Conservation (phyloP, 2,888 invertebrate genomes). For the Protophormia terraenovae region DNA sequence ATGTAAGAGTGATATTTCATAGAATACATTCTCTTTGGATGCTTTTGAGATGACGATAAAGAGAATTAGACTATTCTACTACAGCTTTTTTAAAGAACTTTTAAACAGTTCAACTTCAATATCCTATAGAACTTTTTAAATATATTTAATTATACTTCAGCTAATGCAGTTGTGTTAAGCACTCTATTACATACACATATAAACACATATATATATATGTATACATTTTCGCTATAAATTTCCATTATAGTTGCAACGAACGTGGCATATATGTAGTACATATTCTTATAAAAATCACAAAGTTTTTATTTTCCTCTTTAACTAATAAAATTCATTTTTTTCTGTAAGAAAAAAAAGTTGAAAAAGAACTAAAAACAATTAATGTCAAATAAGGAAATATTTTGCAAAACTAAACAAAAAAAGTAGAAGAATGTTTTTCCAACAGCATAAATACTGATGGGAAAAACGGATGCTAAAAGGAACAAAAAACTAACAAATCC, state of each 20-base stretch:
- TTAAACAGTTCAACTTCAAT: too few species aligned
- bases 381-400: constrained; percentile 62
- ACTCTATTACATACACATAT: too few species aligned
- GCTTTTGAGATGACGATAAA: too few species aligned
- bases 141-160: too few species aligned
- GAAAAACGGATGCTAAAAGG: not conserved
- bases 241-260: not conserved
- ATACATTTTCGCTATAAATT: not conserved
- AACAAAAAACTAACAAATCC: constrained; percentile 10
- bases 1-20: too few species aligned
- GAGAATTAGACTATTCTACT: too few species aligned
- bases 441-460: not conserved
- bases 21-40: too few species aligned
- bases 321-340: not conserved
- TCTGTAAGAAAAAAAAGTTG: not conserved
- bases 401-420: constrained; percentile 31
- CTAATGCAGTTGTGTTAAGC: too few species aligned
- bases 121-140: too few species aligned
- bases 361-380: constrained; percentile 45
- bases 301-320: not conserved
- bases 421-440: constrained; percentile 13
- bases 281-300: constrained; percentile 14
- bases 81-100: too few species aligned
- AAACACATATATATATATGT: too few species aligned
- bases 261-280: not conserved